These are phyloP conservation scores for Chionomys nivalis DNA, from an alignment of 2,113 vertebrate genomes.

Conservation along the genomic window DNA sequence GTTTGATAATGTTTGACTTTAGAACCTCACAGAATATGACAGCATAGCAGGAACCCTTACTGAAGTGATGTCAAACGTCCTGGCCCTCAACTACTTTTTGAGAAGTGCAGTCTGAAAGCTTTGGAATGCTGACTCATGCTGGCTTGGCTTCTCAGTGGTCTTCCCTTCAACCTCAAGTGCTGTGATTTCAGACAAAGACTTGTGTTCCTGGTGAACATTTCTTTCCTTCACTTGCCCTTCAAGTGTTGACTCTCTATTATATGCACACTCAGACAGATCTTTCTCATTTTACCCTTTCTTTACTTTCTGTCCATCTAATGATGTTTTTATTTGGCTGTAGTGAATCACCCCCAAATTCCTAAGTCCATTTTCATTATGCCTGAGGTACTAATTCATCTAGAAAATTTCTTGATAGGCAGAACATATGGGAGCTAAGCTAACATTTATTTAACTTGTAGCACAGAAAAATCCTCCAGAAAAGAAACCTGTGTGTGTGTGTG, in stretches of 20 bases:
- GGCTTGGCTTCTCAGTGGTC: background rate
- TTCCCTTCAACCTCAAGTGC: background rate
- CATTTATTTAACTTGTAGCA: conserved; percentile 25
- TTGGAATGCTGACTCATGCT: background rate
- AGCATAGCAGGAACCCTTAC: background rate
- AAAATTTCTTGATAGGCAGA: conserved; percentile 39
- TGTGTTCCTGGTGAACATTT: background rate
- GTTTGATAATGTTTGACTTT: background rate
- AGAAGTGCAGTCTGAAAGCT: background rate
- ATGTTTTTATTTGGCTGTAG: background rate
- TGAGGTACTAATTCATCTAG: conserved; percentile 30
- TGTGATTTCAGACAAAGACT: background rate
- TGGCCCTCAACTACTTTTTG: background rate
- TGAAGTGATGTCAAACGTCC: background rate
- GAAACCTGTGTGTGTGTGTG: background rate
- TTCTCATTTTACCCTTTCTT: background rate
- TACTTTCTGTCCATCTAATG: background rate
- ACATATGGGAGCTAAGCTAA: conserved; percentile 25
- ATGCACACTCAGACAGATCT: background rate
- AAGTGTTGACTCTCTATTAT: background rate
- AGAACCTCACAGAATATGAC: background rate
- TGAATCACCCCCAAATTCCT: conserved; percentile 25
- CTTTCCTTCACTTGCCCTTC: background rate
- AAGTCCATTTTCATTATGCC: conserved; percentile 61
- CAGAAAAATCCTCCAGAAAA: conserved; percentile 34